phyloP scores from a whole-genome alignment of 2,113 vertebrate genomes.

The Bothrops jararaca region DNA sequence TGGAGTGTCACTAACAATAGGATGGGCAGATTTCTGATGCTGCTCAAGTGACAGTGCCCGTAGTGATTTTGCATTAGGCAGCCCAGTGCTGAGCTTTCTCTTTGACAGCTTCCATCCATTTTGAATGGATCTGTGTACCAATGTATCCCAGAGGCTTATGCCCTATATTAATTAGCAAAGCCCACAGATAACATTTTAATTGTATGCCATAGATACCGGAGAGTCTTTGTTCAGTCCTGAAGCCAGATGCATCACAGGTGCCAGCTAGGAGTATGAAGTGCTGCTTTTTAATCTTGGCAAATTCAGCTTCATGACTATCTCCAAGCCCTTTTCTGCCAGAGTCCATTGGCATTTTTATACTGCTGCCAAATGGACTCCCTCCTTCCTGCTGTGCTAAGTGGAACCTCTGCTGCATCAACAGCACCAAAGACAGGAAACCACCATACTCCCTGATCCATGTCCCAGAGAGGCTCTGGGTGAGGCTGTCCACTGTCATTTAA shows the following conservation, averaged over 20 bases:
- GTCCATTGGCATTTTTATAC: neutral
- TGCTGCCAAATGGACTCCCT: neutral
- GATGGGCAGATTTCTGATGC: neutral
- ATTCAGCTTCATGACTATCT: neutral
- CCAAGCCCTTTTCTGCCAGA: neutral
- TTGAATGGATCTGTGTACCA: neutral
- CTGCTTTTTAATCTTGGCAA: neutral
- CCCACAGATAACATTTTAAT: neutral
- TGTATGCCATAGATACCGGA: neutral
- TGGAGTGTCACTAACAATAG: neutral
- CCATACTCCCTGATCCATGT: neutral
- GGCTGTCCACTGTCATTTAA: neutral
- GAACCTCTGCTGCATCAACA: slow-evolving; percentile 1
- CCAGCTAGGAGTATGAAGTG: neutral
- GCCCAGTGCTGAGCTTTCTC: neutral
- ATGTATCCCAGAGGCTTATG: neutral
- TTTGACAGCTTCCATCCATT: neutral
- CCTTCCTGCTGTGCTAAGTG: neutral
- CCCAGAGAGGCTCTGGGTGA: neutral
- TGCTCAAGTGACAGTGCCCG: neutral
- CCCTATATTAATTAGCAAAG: neutral
- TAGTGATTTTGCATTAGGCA: neutral
- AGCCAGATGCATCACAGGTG: neutral
- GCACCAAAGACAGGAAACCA: neutral
- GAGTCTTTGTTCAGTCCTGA: neutral